phyloP scores from a whole-genome alignment of 2,113 vertebrate species.

The Phoxinus phoxinus region DNA sequence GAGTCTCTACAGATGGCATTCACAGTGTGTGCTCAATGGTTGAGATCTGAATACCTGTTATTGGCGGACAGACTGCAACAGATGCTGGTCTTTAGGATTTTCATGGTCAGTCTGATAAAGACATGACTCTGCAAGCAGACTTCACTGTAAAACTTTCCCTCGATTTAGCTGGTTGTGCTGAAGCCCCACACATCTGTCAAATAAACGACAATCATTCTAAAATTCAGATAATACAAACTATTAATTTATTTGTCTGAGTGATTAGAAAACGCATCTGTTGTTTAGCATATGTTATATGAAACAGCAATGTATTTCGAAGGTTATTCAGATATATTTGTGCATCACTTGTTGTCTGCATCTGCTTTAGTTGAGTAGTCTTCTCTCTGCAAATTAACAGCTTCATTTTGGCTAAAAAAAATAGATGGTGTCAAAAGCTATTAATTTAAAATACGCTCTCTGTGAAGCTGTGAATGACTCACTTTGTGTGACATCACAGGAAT shows the following conservation, averaged over 20 bases:
- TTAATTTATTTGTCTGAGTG: conserved; percentile 10
- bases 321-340: background rate
- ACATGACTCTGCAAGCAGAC: conserved; percentile 4
- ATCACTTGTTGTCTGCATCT: background rate
- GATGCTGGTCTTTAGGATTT: conserved; percentile 29
- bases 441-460: conserved; percentile 8
- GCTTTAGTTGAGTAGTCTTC: background rate
- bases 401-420: conserved; percentile 34
- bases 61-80: conserved; percentile 13
- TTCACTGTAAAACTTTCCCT: background rate
- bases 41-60: conserved; percentile 40
- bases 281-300: background rate
- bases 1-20: conserved; percentile 35
- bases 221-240: background rate
- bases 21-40: conserved; percentile 8
- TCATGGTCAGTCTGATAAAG: conserved; percentile 31
- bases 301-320: conserved; percentile 3
- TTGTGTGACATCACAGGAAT: conserved; percentile 37
- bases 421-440: conserved; percentile 24
- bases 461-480: conserved; percentile 33
- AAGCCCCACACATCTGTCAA: background rate
- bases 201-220: background rate
- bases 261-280: background rate
- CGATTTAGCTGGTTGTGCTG: background rate
- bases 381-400: conserved; percentile 42